Evolutionary conservation across 2,113 vertebrate species (phyloP), one percentile per base, ranked within the genome.

Genomic region (Alethe diademata): DNA sequence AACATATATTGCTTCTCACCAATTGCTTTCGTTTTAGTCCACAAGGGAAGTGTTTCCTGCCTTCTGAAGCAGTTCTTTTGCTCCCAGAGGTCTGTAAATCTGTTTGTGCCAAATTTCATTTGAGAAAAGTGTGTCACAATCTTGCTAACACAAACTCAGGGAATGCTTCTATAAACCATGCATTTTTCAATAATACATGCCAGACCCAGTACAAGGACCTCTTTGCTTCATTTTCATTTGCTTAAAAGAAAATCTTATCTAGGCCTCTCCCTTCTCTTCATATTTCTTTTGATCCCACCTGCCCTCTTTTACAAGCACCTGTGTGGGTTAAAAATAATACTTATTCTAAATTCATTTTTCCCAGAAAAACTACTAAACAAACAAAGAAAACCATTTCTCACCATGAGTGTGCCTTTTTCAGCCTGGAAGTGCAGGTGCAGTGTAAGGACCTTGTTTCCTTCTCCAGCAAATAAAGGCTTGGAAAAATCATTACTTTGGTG

Each of bases 41-140:
- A 78, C 79, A 61, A 54, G 66, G 58, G 75, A 92, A 94, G 86
- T 6, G 40, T 69, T 86, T 88, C 20, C 29, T 80, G 70, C 40
- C 20, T 92, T 48, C 54, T 85, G 54, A 69, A 93, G 58, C 11
- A 47, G n/a, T 83, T 69, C 48, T 45, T 93, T 86, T 76, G 6
- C 62, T 94, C 56, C 67, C 72, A 80, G 42, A 70, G 47, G 35
- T 35, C 72, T 83, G 16, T 66, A 90, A 94, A 92, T 76, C 62
- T 53, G 4, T 88, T 86, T 90, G 42, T 62, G 67, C 35, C 51
- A 86, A 83, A 79, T 28, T 88, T 90, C 28, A 86, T 87, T 90
- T 17, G 20, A 76, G 35, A 61, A 19, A 65, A 85, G 17, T 2
- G 2, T 58, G 54, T 61, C 66, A 82, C 71, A 88, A 42, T 14